phyloP scores from a whole-genome alignment of 2,888 invertebrate genomes.

The Lasius platythorax region DNA sequence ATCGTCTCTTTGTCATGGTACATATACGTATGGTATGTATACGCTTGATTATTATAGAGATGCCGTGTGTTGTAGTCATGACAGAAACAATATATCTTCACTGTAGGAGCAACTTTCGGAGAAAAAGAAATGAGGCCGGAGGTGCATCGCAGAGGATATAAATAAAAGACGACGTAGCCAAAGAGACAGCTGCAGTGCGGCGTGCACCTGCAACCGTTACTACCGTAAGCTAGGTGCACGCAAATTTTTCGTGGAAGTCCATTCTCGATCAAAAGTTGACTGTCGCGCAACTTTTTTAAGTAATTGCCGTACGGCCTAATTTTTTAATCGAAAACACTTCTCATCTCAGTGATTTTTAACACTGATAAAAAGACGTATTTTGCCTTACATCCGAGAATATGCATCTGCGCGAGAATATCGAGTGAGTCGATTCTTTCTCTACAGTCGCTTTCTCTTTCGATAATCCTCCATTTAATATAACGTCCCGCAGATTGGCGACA shows the following conservation, averaged over 20 bases:
- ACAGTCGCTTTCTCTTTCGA: neutral
- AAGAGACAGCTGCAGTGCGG: slow-evolving; percentile 76
- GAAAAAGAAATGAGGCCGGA: slow-evolving; percentile 66
- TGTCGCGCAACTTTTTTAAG: slow-evolving; percentile 12
- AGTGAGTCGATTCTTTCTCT: neutral
- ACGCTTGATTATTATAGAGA: neutral
- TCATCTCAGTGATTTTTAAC: neutral
- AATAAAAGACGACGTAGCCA: slow-evolving; percentile 72
- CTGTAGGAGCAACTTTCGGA: slow-evolving; percentile 58
- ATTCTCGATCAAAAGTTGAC: slow-evolving; percentile 22
- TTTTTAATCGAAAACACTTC: neutral
- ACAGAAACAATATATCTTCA: slow-evolving; percentile 42
- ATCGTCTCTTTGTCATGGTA: neutral
- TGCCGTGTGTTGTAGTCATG: neutral
- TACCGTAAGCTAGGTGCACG: slow-evolving; percentile 6
- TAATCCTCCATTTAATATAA: neutral
- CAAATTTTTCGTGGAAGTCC: slow-evolving; percentile 42
- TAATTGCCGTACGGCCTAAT: slow-evolving; percentile 7
- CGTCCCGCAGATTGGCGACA: neutral
- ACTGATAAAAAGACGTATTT: slow-evolving; percentile 1
- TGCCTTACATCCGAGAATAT: neutral
- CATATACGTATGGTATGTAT: too few relatives aligned
- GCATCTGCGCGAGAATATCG: neutral
- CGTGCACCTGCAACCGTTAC: slow-evolving; percentile 61
- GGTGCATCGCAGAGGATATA: slow-evolving; percentile 76